Evolutionary conservation across 2,113 vertebrate species (phyloP), one percentile per base, ranked within the genome.

Genomic region (Cochlearius cochlearius): DNA sequence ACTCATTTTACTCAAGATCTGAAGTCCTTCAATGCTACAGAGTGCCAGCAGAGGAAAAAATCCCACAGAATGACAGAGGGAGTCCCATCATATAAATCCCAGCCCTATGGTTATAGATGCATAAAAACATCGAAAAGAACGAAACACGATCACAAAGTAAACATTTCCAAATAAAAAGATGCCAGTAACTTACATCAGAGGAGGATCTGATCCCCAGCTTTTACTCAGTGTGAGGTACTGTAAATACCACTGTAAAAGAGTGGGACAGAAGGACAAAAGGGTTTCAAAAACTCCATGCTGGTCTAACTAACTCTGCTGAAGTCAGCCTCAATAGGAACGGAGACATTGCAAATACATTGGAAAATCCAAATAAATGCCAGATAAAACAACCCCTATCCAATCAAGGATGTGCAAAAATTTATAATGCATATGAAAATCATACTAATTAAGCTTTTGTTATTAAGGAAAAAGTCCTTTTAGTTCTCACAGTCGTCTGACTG

Each of bases 71-170:
- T 0, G 72, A 95, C 76, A 92, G 52, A 85, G 86, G 69, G 75
- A 82, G 53, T 94, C 88, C 67, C 23, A 59, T 59, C 0, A 2
- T 68, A 64, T 84, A 72, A 91, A 95, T 90, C 85, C 75, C 88
- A 95, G 49, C 58, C 45, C 88, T 86, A 55, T 66, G 34, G 62
- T 94, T 83, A 62, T 4, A 59, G 36, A 79, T 34, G 36, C 86
- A 41, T 77, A 91, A 92, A 80, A 79, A 94, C 79, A 97, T 85
- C 68, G 92, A 94, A 95, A 92, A 83, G 76, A 89, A 94, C 82
- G 74, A 82, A 91, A 86, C 53, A 66, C 20, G 89, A 23, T 87
- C 73, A 72, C 68, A 87, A 85, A 94, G 66, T 41, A 94, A 94
- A 87, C 53, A 92, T 85, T 89, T 94, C 69, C 36, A 92, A 90